Base-by-base conservation (phyloP, 2,113 vertebrate genomes). In the Serilophus lunatus region DNA sequence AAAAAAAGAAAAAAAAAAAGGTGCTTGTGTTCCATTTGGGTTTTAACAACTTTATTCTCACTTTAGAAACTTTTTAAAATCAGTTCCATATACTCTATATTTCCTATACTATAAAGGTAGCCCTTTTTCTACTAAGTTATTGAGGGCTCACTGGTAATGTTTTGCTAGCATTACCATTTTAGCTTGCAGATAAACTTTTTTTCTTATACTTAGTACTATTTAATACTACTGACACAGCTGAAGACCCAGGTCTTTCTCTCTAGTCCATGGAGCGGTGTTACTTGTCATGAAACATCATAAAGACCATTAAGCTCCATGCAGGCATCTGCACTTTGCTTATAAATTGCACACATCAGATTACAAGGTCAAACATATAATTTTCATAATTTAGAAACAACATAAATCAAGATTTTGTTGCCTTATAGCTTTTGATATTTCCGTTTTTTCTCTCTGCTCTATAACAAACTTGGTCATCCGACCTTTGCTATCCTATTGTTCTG, bases 401-500 rank as follows among this genome's bases (percentile, higher is more conserved):
- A 29, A 72, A 72, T 95, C 7, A 53, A 75, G 42, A 33, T 50
- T 64, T 92, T 88, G 36, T 61, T 49, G 71, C 65, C 90, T 85
- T 87, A 49, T 24, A 70, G 36, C 49, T 80, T 93, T 77, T 83
- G 81, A 70, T 45, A 77, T 31, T 80, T 68, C 23, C 15, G 53
- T 0, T 86, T 94, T 89, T 86, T 69, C 56, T 66, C 36, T 79
- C 40, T 7, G 36, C 93, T 71, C 88, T 92, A 91, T 97, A 96
- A 95, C 92, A 88, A 81, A 50, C 86, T 57, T 51, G 87, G 77
- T 70, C 91, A 49, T 72, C 65, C 3, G 57, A 94, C 97, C 98
- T 98, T 98, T 98, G 97, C 98, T 96, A 96, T 96, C 91, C 96
- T 75, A 86, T 92, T 97, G 97, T 98, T 98, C 97, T 98, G 98